Conservation (phyloP, 2,888 invertebrate genomes). For the Dasysyrphus albostriatus region DNA sequence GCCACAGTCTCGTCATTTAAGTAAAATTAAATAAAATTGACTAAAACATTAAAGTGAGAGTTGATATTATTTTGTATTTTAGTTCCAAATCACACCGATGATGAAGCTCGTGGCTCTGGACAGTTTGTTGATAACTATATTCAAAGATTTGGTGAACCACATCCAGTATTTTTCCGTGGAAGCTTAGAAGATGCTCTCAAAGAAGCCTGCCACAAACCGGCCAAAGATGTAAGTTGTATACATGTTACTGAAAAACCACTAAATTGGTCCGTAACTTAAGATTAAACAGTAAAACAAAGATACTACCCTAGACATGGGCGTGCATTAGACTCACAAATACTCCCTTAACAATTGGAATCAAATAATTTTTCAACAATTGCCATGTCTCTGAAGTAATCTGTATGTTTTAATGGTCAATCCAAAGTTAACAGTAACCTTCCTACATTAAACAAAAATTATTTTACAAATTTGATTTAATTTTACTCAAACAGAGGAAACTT, state of each 20-base stretch:
- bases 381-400: too few species aligned
- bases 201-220: constrained; percentile 94
- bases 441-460: neutral
- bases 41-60: neutral
- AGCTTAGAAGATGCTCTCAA: constrained; percentile 95
- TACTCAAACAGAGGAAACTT: constrained; percentile 90
- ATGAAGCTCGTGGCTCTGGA: constrained; percentile 93
- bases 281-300: too few species aligned
- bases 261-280: too few species aligned
- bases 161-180: constrained; percentile 96
- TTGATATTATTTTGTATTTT: constrained; percentile 5
- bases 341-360: too few species aligned
- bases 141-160: constrained; percentile 90
- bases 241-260: neutral
- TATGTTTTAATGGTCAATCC: too few species aligned
- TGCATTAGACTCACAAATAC: too few species aligned
- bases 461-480: constrained; percentile 51
- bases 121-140: constrained; percentile 95
- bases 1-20: constrained; percentile 90
- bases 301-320: too few species aligned
- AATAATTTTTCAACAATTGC: too few species aligned
- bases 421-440: too few species aligned
- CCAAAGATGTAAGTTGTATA: constrained; percentile 90
- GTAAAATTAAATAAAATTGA: constrained; percentile 84
- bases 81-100: constrained; percentile 95